Evolutionary conservation across 2,888 invertebrate species (phyloP).

Genomic region (Nipponacmea schrenckii): DNA sequence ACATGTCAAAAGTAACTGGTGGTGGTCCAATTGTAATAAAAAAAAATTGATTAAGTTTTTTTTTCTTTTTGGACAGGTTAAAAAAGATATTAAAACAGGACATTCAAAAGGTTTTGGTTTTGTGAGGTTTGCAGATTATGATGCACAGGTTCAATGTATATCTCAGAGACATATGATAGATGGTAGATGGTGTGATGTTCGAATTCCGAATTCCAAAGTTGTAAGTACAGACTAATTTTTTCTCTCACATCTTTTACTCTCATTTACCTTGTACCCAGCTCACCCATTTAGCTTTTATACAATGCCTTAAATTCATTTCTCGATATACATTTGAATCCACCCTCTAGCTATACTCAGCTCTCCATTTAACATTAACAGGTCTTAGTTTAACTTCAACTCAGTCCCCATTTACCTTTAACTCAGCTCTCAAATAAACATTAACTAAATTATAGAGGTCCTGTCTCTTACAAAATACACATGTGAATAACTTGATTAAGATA

Average conservation of each 20-base stretch:
- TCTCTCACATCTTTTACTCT: neutral
- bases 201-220: slow-evolving; percentile 95
- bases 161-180: slow-evolving; percentile 96
- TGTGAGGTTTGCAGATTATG: slow-evolving; percentile 94
- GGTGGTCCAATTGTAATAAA: too few relatives aligned
- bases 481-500: too few relatives aligned
- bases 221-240: slow-evolving; percentile 1
- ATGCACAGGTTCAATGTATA: slow-evolving; percentile 93
- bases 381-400: too few relatives aligned
- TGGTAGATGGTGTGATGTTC: slow-evolving; percentile 97
- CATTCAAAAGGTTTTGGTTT: slow-evolving; percentile 99
- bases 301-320: neutral
- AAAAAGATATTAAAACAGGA: slow-evolving; percentile 76
- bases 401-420: too few relatives aligned
- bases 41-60: neutral
- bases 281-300: neutral
- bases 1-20: too few relatives aligned
- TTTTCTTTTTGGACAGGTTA: slow-evolving; percentile 43
- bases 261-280: neutral
- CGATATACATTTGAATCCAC: too few relatives aligned
- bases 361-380: too few relatives aligned
- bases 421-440: too few relatives aligned
- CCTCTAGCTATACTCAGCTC: too few relatives aligned
- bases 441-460: too few relatives aligned
- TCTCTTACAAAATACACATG: too few relatives aligned